These are phyloP conservation scores for Diarsia mendica DNA, from an alignment of 2,888 invertebrate species.

Conservation along the genomic window DNA sequence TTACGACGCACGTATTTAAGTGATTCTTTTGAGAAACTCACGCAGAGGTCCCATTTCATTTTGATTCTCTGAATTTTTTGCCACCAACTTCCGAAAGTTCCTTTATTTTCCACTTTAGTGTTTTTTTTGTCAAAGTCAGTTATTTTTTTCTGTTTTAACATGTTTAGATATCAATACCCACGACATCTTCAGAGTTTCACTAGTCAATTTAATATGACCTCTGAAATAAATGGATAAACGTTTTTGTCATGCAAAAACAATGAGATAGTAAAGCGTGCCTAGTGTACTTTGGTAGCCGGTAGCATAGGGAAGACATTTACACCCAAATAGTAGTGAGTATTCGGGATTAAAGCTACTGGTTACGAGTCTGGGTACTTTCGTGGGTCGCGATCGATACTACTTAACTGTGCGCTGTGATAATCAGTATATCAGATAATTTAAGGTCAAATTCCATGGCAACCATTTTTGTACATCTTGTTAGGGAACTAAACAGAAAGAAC, in stretches of 20 bases:
- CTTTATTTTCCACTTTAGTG: too few relatives aligned
- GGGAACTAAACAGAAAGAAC: too few relatives aligned
- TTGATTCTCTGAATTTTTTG: too few relatives aligned
- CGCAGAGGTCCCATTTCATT: too few relatives aligned
- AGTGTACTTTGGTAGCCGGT: constrained; percentile 31
- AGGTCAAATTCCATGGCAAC: neutral
- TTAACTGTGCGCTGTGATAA: neutral
- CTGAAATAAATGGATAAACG: neutral
- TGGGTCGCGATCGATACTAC: constrained; percentile 1
- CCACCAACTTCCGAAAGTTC: too few relatives aligned
- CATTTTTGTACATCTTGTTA: too few relatives aligned
- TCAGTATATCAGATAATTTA: neutral
- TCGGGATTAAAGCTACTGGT: neutral
- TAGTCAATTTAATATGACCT: neutral
- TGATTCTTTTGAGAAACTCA: too few relatives aligned
- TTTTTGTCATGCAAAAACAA: constrained; percentile 42
- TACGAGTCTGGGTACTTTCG: neutral
- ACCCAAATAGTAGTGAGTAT: constrained; percentile 15
- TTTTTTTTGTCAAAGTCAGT: too few relatives aligned
- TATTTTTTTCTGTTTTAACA: neutral
- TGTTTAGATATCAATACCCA: neutral
- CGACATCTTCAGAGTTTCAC: neutral
- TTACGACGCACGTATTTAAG: too few relatives aligned
- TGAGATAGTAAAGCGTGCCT: constrained; percentile 11
- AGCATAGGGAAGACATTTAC: neutral